Evolutionary conservation across 2,797 vertebrate genomes (phyloP), one percentile per base, ranked within the genome.

Genomic region (Lepidocolaptes lacrymiger): DNA sequence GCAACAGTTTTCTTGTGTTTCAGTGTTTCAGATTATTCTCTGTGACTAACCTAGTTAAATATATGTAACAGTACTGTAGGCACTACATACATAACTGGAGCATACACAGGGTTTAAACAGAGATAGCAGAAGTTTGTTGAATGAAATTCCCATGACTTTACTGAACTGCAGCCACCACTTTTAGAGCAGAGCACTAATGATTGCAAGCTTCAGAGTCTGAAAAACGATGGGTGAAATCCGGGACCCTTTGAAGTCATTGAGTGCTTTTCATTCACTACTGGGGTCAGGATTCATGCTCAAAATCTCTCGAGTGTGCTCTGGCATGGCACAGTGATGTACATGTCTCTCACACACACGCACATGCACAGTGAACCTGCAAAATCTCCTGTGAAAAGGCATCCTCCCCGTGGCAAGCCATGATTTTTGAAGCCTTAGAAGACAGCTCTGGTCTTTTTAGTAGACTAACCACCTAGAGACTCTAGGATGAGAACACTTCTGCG

Each of bases 171-270:
- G 49, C 39, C 67, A 76, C 48, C 39, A 68, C 71, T 90, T 89
- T 88, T 43, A 76, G 55, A 74, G 71, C 61, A 91, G 91, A 90
- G 27, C 46, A 43, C 46, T 95, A 94, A 93, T 82, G 95, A 95
- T 27, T 74, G 90, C 75, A 77, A 80, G 90, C 94, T 91, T 95
- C 88, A 67, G 88, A 75, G 67, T 56, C 85, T 96, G 94, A 96
- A 96, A 94, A 96, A 95, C 44, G 92, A 94, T 95, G 91, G 90
- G 95, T 94, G 94, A 96, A 95, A 96, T 95, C 91, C 77, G 9
- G 1, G 78, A 52, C 39, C 66, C 96, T 96, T 94, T 97, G 96
- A 96, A 95, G 96, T 95, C 94, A 93, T 94, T 96, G 86, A 96
- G 94, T 71, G 88, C 91, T 96, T 96, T 85, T 90, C 91, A 89